phyloP scores from a whole-genome alignment of 2,113 vertebrate species.

The Dicaeum eximium region DNA sequence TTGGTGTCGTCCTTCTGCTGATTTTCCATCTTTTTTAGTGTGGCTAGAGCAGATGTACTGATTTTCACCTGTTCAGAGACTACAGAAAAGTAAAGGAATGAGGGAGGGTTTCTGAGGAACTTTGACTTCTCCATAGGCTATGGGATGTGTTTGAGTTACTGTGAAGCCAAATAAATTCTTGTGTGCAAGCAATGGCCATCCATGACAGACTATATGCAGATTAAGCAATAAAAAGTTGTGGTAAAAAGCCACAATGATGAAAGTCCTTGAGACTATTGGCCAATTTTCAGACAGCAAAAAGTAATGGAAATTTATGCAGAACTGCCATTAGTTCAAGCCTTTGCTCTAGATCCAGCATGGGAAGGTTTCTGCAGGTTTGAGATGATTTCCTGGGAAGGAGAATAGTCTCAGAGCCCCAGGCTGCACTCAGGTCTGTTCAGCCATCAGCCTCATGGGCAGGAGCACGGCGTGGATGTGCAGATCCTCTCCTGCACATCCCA shows the following conservation, averaged over 20 bases:
- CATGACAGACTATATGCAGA: background rate
- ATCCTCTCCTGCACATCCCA: background rate
- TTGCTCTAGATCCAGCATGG: background rate
- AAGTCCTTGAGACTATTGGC: background rate
- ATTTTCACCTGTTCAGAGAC: background rate
- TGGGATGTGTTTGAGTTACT: background rate
- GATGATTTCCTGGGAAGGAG: background rate
- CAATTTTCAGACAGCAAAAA: background rate
- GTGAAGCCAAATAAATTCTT: background rate
- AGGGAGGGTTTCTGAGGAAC: background rate
- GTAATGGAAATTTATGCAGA: background rate
- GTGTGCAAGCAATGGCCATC: background rate
- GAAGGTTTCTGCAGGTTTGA: background rate
- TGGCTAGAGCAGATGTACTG: background rate
- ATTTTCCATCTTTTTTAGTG: background rate
- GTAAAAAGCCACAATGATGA: background rate
- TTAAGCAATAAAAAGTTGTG: background rate
- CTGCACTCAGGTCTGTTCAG: background rate
- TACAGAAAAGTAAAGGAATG: background rate
- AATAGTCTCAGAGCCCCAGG: background rate
- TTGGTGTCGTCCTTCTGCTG: background rate
- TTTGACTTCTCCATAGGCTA: background rate
- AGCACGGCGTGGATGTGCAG: too few relatives aligned
- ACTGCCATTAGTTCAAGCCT: background rate
- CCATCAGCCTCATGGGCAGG: background rate